Evolutionary conservation across 2,888 invertebrate genomes (phyloP), one percentile per base, ranked within the genome.

Genomic region (Clostera curtula): DNA sequence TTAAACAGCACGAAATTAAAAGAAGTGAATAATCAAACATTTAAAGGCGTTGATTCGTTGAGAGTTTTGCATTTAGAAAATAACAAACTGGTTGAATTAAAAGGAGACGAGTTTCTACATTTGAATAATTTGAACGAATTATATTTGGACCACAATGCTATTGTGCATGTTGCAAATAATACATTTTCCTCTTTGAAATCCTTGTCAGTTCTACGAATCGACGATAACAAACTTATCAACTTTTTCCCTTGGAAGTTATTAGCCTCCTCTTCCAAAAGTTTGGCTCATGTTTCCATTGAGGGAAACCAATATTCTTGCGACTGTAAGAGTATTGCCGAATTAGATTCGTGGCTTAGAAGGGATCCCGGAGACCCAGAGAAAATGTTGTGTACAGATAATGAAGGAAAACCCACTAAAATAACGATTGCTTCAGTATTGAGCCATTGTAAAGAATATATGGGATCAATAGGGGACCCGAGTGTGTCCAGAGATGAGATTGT

Each of bases 291-390:
- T 46, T 88, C 90, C 20, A 85, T 93, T 44, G 90, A 90, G 52
- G 90, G 91, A 49, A 93, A 93, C 84, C 88, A 89, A 64, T 93
- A 94, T 93, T 91, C 90, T 52, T 93, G 93, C 75, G 90, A 92
- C 61, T 93, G 93, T 72, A 86, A 85, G 55, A 90, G 90, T 62
- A 87, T 92, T 41, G 89, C 87, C 20, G 87, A 88, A 53, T 82
- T 92, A 57, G 88, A 90, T 54, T 84, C 86, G 25, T 92, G 91
- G 91, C 70, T 91, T 33, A 79, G 87, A 32, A 83, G 86, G 45
- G 89, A 90, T 63, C 87, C 88, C 11, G 87, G 88, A 25, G 87
- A 89, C 63, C 87, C 89, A 15, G 87, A 88, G 57, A 89, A 88
- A 80, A 88, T 91, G 88, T 84, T 88, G 49, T 90, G 90, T 59